Evolutionary conservation across 2,797 vertebrate genomes (phyloP).

Genomic region (Phaenicophaeus curvirostris): DNA sequence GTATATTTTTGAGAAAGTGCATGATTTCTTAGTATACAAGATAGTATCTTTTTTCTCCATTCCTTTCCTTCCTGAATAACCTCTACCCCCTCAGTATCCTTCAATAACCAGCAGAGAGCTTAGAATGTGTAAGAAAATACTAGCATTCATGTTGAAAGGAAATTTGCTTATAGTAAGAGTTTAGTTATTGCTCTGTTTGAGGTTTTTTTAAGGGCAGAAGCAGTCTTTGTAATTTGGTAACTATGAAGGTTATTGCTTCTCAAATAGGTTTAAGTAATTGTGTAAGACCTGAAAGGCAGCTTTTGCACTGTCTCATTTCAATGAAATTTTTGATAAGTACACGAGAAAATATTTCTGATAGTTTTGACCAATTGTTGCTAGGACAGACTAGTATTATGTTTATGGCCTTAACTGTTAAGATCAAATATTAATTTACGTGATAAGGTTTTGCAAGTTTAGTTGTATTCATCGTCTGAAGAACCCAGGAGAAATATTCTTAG

Average conservation of each 20-base stretch:
- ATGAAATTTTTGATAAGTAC: neutral
- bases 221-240: neutral
- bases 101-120: neutral
- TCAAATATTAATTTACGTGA: neutral
- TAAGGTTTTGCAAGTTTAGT: neutral
- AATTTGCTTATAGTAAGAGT: constrained; percentile 12
- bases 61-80: neutral
- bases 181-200: constrained; percentile 3
- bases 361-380: neutral
- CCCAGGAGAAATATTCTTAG: neutral
- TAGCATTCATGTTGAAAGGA: neutral
- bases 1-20: neutral
- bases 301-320: neutral
- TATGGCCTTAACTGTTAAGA: neutral
- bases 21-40: neutral
- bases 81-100: neutral
- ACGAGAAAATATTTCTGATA: neutral
- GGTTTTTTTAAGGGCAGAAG: constrained; percentile 13
- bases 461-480: neutral
- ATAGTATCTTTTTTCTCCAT: fast-evolving
- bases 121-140: neutral
- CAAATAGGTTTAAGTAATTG: constrained; percentile 20
- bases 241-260: neutral
- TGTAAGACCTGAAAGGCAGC: constrained; percentile 22
- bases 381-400: neutral